These are phyloP conservation scores for Melanotaenia duboulayi DNA, from an alignment of 2,113 vertebrate genomes.

Conservation along the genomic window DNA sequence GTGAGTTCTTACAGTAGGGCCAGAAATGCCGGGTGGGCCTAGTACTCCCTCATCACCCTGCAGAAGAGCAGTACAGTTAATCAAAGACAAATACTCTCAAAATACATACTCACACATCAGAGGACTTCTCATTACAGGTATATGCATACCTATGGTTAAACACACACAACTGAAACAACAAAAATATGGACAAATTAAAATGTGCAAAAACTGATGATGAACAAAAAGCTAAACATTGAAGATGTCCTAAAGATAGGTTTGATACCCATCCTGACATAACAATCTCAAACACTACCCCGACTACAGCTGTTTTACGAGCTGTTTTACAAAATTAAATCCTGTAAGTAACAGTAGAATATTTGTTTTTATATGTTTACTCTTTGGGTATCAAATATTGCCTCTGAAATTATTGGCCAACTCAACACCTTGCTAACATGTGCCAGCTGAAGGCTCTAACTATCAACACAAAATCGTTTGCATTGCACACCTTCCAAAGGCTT, in stretches of 20 bases:
- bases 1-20: slow-evolving; percentile 87
- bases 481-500: slow-evolving; percentile 41
- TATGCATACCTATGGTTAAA: background rate
- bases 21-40: slow-evolving; percentile 87
- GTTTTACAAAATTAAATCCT: background rate
- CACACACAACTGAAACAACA: no score
- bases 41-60: slow-evolving; percentile 94
- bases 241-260: background rate
- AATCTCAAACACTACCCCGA: background rate
- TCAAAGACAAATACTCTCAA: background rate
- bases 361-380: background rate
- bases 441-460: slow-evolving; percentile 29
- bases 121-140: background rate
- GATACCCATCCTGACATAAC: no score
- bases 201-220: background rate
- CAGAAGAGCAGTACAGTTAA: slow-evolving; percentile 52
- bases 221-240: background rate
- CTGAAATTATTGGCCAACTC: background rate
- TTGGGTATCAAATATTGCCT: background rate
- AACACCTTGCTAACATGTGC: background rate
- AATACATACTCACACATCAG: background rate
- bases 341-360: background rate
- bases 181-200: background rate
- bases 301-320: background rate
- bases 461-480: slow-evolving; percentile 29